A percentile compares a stretch with the other conserved stretches of the same genome.
These are phyloP conservation scores for Chlorocebus sabaeus DNA, from an alignment of 2,113 vertebrate genomes.

Conservation along the genomic window DNA sequence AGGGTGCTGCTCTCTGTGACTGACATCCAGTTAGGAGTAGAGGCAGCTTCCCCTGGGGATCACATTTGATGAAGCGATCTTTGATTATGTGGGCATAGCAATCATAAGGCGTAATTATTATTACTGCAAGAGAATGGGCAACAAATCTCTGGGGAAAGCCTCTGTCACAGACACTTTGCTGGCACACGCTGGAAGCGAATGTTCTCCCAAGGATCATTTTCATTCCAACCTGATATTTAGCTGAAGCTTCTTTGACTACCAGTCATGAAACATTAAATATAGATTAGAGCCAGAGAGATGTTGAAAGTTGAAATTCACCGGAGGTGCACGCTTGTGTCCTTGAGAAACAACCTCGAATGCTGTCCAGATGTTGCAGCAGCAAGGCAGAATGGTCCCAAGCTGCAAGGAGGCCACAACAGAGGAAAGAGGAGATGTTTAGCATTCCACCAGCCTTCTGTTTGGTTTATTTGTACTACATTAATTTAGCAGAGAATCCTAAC, in stretches of 20 bases:
- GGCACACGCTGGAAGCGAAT: slow-evolving; percentile 77
- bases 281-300: slow-evolving; percentile 88
- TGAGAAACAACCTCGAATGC: slow-evolving; percentile 84
- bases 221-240: slow-evolving; percentile 88
- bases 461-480: slow-evolving; percentile 82
- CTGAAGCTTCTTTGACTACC: slow-evolving; percentile 85
- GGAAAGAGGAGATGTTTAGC: slow-evolving; percentile 80
- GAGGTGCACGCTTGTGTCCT: slow-evolving; percentile 83
- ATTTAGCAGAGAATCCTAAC: slow-evolving; percentile 82
- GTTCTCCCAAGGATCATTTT: slow-evolving; percentile 88
- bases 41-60: slow-evolving; percentile 78
- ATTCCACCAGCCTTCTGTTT: slow-evolving; percentile 83
- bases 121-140: slow-evolving; percentile 85
- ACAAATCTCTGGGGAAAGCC: slow-evolving; percentile 81
- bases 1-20: slow-evolving; percentile 83
- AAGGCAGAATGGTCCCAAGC: slow-evolving; percentile 80
- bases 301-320: slow-evolving; percentile 88
- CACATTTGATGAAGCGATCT: slow-evolving; percentile 84
- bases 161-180: slow-evolving; percentile 84
- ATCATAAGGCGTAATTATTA: slow-evolving; percentile 89
- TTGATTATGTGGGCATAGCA: slow-evolving; percentile 88
- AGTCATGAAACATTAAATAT: slow-evolving; percentile 90
- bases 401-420: slow-evolving; percentile 81
- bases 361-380: slow-evolving; percentile 86
- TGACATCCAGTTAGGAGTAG: slow-evolving; percentile 84